A percentile compares a stretch with the other conserved stretches of the same genome.
Conservation (phyloP, 2,888 invertebrate genomes). For the Ceriagrion tenellum region DNA sequence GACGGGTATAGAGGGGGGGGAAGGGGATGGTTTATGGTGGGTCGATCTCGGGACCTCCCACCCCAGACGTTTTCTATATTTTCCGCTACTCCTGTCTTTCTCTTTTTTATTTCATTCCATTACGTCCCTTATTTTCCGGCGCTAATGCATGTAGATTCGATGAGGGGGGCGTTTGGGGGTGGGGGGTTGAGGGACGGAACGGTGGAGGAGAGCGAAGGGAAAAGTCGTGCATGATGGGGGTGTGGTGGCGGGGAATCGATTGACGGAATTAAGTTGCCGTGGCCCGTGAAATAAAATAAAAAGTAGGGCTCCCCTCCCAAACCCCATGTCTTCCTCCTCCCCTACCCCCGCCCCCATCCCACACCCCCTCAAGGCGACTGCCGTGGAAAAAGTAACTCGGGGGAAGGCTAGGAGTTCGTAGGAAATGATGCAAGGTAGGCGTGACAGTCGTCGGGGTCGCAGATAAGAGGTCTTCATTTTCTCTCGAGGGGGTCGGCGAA, state of each 20-base stretch:
- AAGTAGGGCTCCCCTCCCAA: not conserved
- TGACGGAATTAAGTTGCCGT: slow-evolving; percentile 5
- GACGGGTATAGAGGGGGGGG: too few relatives aligned
- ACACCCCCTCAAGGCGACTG: not conserved
- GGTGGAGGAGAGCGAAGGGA: not conserved
- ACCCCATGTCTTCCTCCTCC: too few relatives aligned
- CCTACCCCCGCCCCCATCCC: too few relatives aligned
- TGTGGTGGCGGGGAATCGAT: not conserved
- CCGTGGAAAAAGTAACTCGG: not conserved
- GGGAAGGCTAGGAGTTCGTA: not conserved
- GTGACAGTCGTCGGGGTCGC: not conserved
- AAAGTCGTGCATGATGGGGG: not conserved
- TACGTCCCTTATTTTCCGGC: not conserved
- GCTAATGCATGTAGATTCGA: slow-evolving; percentile 35
- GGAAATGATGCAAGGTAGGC: not conserved
- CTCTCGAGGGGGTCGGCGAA: not conserved
- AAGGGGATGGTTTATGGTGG: too few relatives aligned
- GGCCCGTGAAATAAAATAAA: not conserved
- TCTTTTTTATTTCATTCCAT: slow-evolving; percentile 20
- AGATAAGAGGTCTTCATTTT: not conserved
- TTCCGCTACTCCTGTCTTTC: not conserved
- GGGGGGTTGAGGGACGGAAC: not conserved
- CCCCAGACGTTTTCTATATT: not conserved
- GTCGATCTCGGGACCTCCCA: not conserved
- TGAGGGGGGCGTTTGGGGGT: not conserved